Evolutionary conservation across 2,797 vertebrate species (phyloP), one percentile per base, ranked within the genome.

Genomic region (Salmo trutta): DNA sequence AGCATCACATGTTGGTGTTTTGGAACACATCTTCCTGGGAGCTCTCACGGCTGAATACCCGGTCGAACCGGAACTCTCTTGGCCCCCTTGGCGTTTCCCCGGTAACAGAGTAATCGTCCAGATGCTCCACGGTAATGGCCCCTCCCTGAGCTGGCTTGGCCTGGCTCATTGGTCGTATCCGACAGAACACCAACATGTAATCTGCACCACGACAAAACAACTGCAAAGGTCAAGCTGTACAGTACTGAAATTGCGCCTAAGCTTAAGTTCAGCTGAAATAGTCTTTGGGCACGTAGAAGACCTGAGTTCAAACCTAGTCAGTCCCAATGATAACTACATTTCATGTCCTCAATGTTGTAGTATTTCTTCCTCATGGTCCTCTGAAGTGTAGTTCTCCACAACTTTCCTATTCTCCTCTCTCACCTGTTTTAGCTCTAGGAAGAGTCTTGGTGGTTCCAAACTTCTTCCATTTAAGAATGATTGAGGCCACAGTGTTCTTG

Each of bases 281-380:
- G 59, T 24, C 3, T 24, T 64, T 21, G 24, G 59, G 59, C 10
- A 62, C 3, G 0, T 10, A 47, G 2, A 59, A 21, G 8, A 64
- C 21, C n/a, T 10, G n/a, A 0, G 21, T 12, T 3, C 8, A 21
- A 64, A 54, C 7, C 21, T 64, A 24, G 24, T 64, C 6, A 5
- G 33, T 36, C 33, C 5, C 21, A 24, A 5, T 77, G 53, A 16
- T 67, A 31, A 7, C 16, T 85, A 90, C 93, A 93, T 94, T 94
- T 95, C 93, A 95, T 93, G 75, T 94, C 87, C 79, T 95, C 93
- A 84, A 93, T 93, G 65, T 95, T 95, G 82, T 93, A 95, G 80
- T 92, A 94, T 75, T 93, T 94, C 81, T 94, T 95, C 80, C 94
- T 93, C 85, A 94, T 76, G n/a, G 91, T 92, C 76, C 93, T 95